Conservation (phyloP, 2,797 vertebrate genomes). For the Mormyrus proboscirostris region DNA sequence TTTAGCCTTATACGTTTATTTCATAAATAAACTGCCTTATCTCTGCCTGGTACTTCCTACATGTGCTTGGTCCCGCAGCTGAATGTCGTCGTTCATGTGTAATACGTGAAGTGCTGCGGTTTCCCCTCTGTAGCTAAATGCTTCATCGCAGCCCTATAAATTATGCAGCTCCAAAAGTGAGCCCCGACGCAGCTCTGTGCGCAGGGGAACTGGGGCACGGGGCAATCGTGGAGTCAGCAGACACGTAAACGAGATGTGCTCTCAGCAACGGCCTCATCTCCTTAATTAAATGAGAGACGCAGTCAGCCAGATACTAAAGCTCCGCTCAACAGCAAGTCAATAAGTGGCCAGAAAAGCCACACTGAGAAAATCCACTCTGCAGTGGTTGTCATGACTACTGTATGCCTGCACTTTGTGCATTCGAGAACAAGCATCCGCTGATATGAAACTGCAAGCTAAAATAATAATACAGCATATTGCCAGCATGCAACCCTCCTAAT, state of each 20-base stretch:
- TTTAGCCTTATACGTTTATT: neutral
- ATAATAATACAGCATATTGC: neutral
- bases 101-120: neutral
- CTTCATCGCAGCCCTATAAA: neutral
- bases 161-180: neutral
- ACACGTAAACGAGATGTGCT: neutral
- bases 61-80: neutral
- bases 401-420: neutral
- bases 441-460: neutral
- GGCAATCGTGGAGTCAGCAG: neutral
- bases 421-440: neutral
- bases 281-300: neutral
- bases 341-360: neutral
- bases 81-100: neutral
- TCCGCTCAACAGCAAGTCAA: neutral
- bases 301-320: neutral
- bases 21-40: neutral
- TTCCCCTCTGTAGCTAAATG: neutral
- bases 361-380: constrained; percentile 1
- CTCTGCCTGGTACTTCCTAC: neutral
- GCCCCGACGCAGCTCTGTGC: neutral
- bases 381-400: neutral
- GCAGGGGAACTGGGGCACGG: no score
- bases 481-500: neutral
- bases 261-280: neutral